Base-by-base conservation (phyloP, 2,797 vertebrate genomes). In the Sylvilagus floridanus region DNA sequence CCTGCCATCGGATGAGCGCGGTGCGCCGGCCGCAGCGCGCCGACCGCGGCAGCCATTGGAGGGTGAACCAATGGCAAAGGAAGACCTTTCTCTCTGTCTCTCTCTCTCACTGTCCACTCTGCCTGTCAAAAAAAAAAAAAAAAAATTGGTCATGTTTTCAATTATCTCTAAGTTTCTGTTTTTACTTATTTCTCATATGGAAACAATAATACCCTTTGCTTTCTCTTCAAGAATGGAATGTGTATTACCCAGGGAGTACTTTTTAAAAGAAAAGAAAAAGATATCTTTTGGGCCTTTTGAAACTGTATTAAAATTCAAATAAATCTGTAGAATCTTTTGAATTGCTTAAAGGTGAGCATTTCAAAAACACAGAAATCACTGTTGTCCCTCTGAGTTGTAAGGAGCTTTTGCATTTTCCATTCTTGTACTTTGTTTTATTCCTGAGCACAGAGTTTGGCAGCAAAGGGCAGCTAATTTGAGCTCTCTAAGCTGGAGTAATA, bases 241-340 rank as follows among this genome's bases (percentile, higher is more conserved):
- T 71, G 4, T 73, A 60, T 94, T 95, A 32, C 75, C 28, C n/a
- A 26, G 62, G 63, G 81, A 14, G 32, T 78, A 47, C 30, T 62
- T 32, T 21, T 78, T 73, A 7, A 71, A 75, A 83, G 19, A 32
- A 89, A 85, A 66, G 4, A 71, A 65, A 79, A 69, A 60, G 2
- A 68, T 66, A 85, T 78, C 57, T 5, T 79, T 93, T 54, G 50
- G 82, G 68, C 2, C 30, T 93, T 90, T 85, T 78, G 22, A 32
- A 90, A 28, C 35, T 79, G 81, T 88, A 83, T 79, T 86, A 73
- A 84, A 83, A 81, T 95, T 90, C 32, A 54, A 89, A 77, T 82
- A 88, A 83, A 76, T 78, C 30, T 76, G 16, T 66, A 72, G 42
- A 84, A 26, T 79, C 82, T 84, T 86, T 95, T 69, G 24, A 86